Evolutionary conservation across 1,140 invertebrate species (phyloP).

Genomic region (Aphaenogaster floridana): DNA sequence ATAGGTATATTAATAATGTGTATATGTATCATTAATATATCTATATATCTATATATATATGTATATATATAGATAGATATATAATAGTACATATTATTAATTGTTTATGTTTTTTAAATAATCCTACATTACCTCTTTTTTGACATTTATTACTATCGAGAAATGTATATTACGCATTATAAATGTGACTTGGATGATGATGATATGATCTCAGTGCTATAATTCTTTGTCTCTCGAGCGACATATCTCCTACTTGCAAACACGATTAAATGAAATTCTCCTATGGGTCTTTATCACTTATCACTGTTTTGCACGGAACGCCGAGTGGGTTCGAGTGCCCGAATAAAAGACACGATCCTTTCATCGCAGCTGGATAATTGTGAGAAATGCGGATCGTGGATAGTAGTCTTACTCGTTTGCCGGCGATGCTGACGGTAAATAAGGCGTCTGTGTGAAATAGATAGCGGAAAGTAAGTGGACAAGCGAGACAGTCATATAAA

Average conservation of each 20-base stretch:
- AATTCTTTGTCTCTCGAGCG: conserved; percentile 8
- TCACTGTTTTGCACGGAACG: conserved; percentile 1
- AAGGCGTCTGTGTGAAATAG: conserved; percentile 27
- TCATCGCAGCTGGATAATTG: conserved; percentile 52
- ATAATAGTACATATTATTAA: background rate
- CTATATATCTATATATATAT: too few species aligned
- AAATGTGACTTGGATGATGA: background rate
- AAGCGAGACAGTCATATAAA: conserved; percentile 41
- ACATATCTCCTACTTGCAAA: conserved; percentile 22
- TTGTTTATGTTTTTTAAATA: background rate
- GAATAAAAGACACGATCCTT: conserved; percentile 48
- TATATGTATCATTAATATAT: too few species aligned
- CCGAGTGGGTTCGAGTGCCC: background rate
- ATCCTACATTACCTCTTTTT: background rate
- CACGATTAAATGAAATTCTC: conserved; percentile 31
- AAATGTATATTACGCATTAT: background rate
- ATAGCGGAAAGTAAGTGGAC: conserved; percentile 62
- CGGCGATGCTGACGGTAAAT: conserved; percentile 27
- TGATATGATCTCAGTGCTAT: conserved; percentile 27
- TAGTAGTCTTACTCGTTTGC: conserved; percentile 23
- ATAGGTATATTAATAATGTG: too few species aligned
- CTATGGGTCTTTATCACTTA: conserved; percentile 18
- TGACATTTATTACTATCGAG: background rate
- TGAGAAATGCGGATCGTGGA: conserved; percentile 1
- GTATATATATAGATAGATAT: background rate